Percentiles rank a stretch among this genome's conserved stretches.
phyloP scores from a whole-genome alignment of 2,888 invertebrate genomes.

The Graphium colonna region DNA sequence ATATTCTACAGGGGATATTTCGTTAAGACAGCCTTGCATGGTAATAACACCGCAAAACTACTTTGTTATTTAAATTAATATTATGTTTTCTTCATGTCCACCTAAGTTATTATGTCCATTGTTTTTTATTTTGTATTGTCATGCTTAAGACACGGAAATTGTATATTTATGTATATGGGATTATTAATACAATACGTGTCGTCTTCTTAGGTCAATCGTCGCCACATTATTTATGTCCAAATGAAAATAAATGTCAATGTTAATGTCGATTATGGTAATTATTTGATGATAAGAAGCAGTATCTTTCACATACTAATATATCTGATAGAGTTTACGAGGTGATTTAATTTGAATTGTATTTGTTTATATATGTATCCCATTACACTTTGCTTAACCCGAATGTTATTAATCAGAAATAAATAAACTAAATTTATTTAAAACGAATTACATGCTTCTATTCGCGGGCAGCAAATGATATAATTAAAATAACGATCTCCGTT shows the following conservation, averaged over 20 bases:
- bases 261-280: constrained; percentile 17
- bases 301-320: neutral
- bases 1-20: no score
- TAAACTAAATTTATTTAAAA: no score
- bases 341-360: neutral
- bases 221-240: constrained; percentile 14
- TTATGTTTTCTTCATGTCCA: no score
- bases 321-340: neutral
- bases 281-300: constrained; percentile 10
- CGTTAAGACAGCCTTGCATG: no score
- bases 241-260: constrained; percentile 22
- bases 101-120: neutral
- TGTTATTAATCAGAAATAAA: no score
- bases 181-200: constrained; percentile 11
- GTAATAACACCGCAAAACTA: no score
- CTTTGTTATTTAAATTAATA: no score
- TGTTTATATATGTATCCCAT: no score
- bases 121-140: constrained; percentile 10
- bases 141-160: constrained; percentile 12
- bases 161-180: constrained; percentile 1
- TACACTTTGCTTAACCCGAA: no score
- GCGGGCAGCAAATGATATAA: no score
- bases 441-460: no score
- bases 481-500: no score
- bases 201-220: constrained; percentile 13